Percentiles rank a stretch among this genome's conserved stretches.
phyloP scores from a whole-genome alignment of 2,888 invertebrate genomes.

The Dione juno region DNA sequence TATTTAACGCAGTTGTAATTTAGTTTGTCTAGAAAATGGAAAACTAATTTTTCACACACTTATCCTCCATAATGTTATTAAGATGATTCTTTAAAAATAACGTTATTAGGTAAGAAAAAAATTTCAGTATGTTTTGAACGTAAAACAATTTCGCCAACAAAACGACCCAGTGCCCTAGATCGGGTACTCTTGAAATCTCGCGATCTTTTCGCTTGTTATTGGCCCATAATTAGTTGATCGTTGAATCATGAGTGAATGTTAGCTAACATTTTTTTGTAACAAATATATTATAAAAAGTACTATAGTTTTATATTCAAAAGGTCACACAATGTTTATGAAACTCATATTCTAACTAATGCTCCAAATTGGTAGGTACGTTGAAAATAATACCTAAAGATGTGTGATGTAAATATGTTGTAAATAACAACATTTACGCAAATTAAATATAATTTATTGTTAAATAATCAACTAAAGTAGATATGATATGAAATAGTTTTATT shows the following conservation, averaged over 20 bases:
- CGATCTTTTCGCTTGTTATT: conserved; percentile 43
- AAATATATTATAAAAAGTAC: not conserved
- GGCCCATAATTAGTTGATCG: conserved; percentile 42
- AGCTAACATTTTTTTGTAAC: conserved; percentile 35
- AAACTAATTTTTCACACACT: not conserved
- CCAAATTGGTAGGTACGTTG: too few species aligned
- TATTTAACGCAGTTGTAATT: not conserved
- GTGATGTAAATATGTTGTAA: too few species aligned
- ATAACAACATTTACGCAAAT: too few species aligned
- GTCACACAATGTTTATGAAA: not conserved
- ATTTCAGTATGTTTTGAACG: conserved; percentile 23
- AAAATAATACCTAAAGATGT: too few species aligned
- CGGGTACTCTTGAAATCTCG: conserved; percentile 42
- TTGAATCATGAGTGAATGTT: conserved; percentile 41
- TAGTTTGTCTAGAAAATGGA: not conserved
- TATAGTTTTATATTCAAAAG: not conserved
- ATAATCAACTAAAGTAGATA: not conserved
- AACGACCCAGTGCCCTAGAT: conserved; percentile 42
- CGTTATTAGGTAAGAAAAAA: not conserved
- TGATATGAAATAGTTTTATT: not conserved
- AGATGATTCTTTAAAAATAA: not conserved
- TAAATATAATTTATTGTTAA: too few species aligned
- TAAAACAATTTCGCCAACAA: conserved; percentile 41
- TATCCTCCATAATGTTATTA: not conserved
- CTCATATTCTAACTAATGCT: too few species aligned